Evolutionary conservation across 2,113 vertebrate genomes (phyloP).

Genomic region (Merops nubicus): DNA sequence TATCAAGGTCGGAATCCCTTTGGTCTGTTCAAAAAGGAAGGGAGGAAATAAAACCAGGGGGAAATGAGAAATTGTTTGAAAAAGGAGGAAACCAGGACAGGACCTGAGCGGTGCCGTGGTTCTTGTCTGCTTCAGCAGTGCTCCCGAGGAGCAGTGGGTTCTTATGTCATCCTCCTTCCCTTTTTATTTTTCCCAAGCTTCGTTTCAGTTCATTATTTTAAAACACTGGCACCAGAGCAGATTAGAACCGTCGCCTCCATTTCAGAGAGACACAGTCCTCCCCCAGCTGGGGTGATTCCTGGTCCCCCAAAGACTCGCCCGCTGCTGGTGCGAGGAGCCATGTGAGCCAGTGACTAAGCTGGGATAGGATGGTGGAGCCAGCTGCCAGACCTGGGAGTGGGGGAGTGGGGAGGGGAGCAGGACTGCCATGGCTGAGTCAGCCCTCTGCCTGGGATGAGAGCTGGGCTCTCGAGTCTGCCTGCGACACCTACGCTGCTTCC

Average conservation of each 20-base stretch:
- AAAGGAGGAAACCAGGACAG: not conserved
- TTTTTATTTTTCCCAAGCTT: not conserved
- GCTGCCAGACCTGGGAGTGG: not conserved
- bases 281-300: accelerated
- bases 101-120: accelerated
- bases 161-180: not conserved
- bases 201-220: not conserved
- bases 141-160: not conserved
- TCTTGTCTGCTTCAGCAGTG: accelerated
- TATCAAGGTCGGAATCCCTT: accelerated
- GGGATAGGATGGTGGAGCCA: not conserved
- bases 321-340: accelerated
- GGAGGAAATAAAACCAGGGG: not conserved
- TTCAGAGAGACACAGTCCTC: not conserved
- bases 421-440: not conserved
- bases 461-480: not conserved
- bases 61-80: not conserved
- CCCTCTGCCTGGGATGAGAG: not conserved
- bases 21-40: not conserved
- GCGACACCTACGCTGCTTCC: not conserved
- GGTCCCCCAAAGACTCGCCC: accelerated
- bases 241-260: accelerated
- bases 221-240: not conserved
- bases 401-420: not conserved
- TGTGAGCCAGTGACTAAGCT: not conserved